Percentiles rank a stretch among this genome's conserved stretches.
Conservation (phyloP, 2,888 invertebrate species). For the Agrotis clavis region DNA sequence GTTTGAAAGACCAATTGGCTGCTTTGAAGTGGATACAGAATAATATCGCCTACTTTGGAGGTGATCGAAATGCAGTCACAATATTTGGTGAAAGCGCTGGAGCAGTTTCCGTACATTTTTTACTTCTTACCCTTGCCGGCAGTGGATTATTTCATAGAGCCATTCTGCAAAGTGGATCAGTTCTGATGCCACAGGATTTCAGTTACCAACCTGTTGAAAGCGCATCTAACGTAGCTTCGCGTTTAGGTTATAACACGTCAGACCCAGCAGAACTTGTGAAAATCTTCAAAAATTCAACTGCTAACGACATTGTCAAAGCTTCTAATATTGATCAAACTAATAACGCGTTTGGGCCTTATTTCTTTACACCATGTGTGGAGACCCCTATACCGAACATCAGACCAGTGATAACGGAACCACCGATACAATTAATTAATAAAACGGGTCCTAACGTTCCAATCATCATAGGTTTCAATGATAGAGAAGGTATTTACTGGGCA, state of each 20-base stretch:
- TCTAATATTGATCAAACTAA: constrained; percentile 59
- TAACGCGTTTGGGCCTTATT: constrained; percentile 58
- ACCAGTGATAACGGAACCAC: constrained; percentile 62
- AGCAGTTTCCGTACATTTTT: constrained; percentile 67
- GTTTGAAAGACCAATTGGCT: constrained; percentile 77
- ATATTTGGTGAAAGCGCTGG: constrained; percentile 78
- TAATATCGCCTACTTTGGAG: constrained; percentile 76
- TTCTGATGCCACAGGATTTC: constrained; percentile 66
- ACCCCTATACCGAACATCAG: constrained; percentile 28
- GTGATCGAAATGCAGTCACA: constrained; percentile 75
- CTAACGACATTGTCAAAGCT: constrained; percentile 65
- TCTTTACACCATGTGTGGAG: constrained; percentile 70
- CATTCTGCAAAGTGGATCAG: constrained; percentile 74
- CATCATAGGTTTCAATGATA: constrained; percentile 73
- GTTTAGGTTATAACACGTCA: constrained; percentile 67
- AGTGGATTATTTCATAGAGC: constrained; percentile 74
- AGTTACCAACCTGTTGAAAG: constrained; percentile 62
- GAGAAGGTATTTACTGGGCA: constrained; percentile 72
- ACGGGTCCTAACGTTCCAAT: constrained; percentile 55
- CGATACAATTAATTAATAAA: constrained; percentile 62
- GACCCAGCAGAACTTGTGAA: constrained; percentile 67
- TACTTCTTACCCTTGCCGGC: constrained; percentile 69
- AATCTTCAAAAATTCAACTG: constrained; percentile 67
- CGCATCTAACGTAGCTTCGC: constrained; percentile 62
- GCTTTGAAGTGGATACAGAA: constrained; percentile 77